Evolutionary conservation across 2,113 vertebrate species (phyloP).

Genomic region (Clupea harengus): DNA sequence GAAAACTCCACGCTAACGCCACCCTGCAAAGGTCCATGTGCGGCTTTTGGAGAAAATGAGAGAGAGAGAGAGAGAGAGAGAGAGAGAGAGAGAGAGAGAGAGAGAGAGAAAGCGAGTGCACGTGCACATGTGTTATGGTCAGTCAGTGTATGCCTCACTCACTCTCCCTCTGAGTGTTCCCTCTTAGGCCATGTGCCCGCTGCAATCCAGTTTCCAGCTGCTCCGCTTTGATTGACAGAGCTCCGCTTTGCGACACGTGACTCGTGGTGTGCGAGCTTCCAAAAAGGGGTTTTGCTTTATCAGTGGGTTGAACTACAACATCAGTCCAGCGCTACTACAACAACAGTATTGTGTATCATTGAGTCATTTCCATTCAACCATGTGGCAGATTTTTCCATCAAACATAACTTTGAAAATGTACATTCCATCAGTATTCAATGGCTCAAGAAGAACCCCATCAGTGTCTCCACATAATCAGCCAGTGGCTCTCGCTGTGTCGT

Average conservation of each 20-base stretch:
- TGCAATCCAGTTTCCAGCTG: neutral
- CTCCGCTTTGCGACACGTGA: neutral
- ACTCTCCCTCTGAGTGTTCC: neutral
- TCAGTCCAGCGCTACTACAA: neutral
- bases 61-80: neutral
- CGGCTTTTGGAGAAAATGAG: neutral
- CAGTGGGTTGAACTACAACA: neutral
- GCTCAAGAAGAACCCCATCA: neutral
- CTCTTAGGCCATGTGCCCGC: neutral
- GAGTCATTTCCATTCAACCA: neutral
- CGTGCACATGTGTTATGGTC: neutral
- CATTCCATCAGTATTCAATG: neutral
- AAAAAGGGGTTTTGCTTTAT: neutral
- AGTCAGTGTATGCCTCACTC: neutral
- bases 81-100: neutral
- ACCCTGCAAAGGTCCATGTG: constrained; percentile 34
- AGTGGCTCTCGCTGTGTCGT: neutral
- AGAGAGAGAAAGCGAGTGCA: neutral
- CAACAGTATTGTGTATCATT: neutral
- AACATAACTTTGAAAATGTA: neutral
- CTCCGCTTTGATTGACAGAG: neutral
- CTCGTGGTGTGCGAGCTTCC: neutral
- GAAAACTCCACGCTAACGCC: constrained; percentile 43
- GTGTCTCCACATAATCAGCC: no score
- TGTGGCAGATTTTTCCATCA: neutral